Conservation (phyloP, 2,113 vertebrate species). For the Guaruba guarouba region DNA sequence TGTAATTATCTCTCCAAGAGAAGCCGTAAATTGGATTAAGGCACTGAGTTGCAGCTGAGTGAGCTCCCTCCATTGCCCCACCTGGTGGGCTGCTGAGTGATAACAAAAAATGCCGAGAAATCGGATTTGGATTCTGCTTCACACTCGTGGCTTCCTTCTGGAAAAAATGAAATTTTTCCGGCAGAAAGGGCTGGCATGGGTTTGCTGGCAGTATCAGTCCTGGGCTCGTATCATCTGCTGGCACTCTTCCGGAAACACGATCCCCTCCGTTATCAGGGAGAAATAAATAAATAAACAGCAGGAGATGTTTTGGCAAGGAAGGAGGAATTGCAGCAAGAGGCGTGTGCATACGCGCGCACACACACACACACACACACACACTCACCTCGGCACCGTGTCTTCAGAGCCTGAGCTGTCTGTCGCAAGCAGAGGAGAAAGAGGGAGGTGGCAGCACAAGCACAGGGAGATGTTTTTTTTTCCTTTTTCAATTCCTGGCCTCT, state of each 20-base stretch:
- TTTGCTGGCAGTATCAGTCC: constrained; percentile 85
- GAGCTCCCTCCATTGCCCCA: constrained; percentile 90
- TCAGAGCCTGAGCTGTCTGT: not conserved
- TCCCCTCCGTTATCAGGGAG: constrained; percentile 86
- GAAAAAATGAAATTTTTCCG: constrained; percentile 89
- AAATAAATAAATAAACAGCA: constrained; percentile 77
- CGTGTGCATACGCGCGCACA: not conserved
- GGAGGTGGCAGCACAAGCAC: constrained; percentile 48
- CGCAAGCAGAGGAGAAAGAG: not conserved
- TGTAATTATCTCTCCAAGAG: constrained; percentile 92
- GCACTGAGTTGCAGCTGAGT: constrained; percentile 89
- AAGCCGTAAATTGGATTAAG: constrained; percentile 95
- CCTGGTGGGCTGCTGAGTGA: constrained; percentile 88
- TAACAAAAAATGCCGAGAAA: constrained; percentile 86
- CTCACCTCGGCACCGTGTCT: not conserved
- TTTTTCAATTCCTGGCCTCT: not conserved
- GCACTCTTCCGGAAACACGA: constrained; percentile 88
- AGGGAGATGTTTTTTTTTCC: not conserved
- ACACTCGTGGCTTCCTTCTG: constrained; percentile 90
- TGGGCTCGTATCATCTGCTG: constrained; percentile 87
- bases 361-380: not conserved
- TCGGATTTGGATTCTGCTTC: constrained; percentile 89
- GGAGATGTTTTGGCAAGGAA: constrained; percentile 71
- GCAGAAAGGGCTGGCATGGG: constrained; percentile 87
- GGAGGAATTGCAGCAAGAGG: constrained; percentile 58